Percentiles rank a stretch among this genome's conserved stretches.
Conservation (phyloP, 2,113 vertebrate species). For the Corythaixoides concolor region DNA sequence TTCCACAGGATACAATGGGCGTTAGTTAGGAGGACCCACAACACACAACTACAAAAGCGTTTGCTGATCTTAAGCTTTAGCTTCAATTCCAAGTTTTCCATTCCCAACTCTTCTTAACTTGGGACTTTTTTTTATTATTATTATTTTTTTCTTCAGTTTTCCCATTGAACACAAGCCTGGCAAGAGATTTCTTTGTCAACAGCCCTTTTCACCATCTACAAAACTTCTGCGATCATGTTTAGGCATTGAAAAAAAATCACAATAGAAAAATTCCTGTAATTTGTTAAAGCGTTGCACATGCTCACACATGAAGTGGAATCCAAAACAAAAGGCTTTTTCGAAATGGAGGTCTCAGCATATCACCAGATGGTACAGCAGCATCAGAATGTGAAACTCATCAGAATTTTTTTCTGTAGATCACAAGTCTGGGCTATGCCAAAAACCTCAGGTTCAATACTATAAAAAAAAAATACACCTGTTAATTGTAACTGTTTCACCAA, state of each 20-base stretch:
- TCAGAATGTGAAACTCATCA: not conserved
- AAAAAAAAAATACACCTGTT: not conserved
- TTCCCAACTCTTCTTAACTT: conserved; percentile 2
- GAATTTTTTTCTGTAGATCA: not conserved
- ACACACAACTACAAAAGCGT: conserved; percentile 3
- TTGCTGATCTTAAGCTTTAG: conserved; percentile 20
- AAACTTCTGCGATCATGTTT: not conserved
- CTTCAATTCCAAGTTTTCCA: not conserved
- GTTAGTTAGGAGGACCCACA: not conserved
- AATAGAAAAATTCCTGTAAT: not conserved
- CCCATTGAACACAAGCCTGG: not conserved
- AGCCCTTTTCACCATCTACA: not conserved
- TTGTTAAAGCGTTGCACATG: not conserved
- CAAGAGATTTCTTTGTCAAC: conserved; percentile 8
- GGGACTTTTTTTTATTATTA: not conserved
- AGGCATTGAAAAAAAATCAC: not conserved
- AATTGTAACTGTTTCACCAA: not conserved
- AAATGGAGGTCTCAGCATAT: not conserved
- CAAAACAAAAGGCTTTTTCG: conserved; percentile 9
- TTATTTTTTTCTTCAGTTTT: not conserved
- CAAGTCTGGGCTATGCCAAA: not conserved
- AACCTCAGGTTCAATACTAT: not conserved
- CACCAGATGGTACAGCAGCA: not conserved
- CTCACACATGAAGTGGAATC: not conserved
- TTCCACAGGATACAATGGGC: conserved; percentile 37